These are phyloP conservation scores for Epizoanthus ramosus DNA, from an alignment of 92 coral and sea anemone species.

Conservation along the genomic window DNA sequence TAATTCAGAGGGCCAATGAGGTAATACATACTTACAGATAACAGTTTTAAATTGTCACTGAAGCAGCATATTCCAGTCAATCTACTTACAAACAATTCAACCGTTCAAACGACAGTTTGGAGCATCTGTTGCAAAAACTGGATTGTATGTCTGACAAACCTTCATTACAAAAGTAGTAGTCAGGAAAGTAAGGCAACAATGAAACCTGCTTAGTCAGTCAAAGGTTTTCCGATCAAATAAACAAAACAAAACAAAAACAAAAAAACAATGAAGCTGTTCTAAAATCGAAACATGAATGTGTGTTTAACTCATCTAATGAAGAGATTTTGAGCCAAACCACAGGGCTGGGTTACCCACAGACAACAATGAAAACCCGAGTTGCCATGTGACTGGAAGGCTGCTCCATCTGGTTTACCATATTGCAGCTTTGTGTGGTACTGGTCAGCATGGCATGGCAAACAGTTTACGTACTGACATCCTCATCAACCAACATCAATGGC, in stretches of 20 bases:
- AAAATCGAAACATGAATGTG: not conserved
- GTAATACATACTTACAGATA: too few relatives aligned
- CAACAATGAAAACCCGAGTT: constrained; percentile 28
- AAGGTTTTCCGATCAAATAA: too few relatives aligned
- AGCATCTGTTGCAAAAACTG: not conserved
- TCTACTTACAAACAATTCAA: too few relatives aligned
- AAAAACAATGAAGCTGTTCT: constrained; percentile 24
- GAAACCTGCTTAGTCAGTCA: too few relatives aligned
- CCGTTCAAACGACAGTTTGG: not conserved
- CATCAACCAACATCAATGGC: constrained; percentile 31
- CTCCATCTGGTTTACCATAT: constrained; percentile 18
- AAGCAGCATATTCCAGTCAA: too few relatives aligned
- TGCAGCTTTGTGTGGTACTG: constrained; percentile 26
- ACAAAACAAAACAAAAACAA: not conserved
- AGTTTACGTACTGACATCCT: not conserved
- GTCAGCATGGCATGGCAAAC: not conserved
- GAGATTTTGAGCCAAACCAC: constrained; percentile 24
- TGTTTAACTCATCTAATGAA: constrained; percentile 1
- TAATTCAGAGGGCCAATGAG: too few relatives aligned
- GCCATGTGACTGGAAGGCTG: constrained; percentile 10
- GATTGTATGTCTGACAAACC: not conserved
- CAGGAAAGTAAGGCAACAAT: not conserved
- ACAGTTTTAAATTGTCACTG: too few relatives aligned
- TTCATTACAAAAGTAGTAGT: not conserved
- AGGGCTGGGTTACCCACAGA: constrained; percentile 42